phyloP scores from a whole-genome alignment of 2,113 vertebrate genomes.

The Myrmecobius fasciatus region DNA sequence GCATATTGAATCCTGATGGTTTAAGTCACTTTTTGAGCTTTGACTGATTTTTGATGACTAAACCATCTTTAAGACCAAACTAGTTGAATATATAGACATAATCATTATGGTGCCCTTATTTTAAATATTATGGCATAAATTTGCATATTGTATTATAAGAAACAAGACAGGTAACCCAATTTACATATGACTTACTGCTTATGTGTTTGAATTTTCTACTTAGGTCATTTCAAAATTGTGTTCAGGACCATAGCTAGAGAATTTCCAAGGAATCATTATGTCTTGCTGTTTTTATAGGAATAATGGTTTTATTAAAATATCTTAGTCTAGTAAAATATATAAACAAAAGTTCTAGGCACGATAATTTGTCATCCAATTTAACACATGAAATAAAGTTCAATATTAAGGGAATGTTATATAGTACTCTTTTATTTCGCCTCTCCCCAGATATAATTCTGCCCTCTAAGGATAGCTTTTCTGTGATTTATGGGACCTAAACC shows the following conservation, averaged over 20 bases:
- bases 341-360: conserved; percentile 48
- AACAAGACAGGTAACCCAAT: conserved; percentile 56
- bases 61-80: conserved; percentile 45
- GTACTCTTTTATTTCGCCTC: neutral
- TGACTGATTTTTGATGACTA: conserved; percentile 53
- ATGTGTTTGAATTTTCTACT: conserved; percentile 55
- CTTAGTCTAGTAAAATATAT: conserved; percentile 68
- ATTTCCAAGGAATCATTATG: conserved; percentile 72
- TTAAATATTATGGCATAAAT: conserved; percentile 36
- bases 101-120: conserved; percentile 14
- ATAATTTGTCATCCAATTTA: conserved; percentile 55
- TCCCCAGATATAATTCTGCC: neutral
- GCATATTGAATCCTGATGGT: conserved; percentile 45
- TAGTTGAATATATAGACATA: conserved; percentile 39
- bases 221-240: conserved; percentile 59
- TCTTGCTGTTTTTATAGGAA: conserved; percentile 62
- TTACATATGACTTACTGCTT: conserved; percentile 53
- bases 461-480: neutral
- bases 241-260: conserved; percentile 59
- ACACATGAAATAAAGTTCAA: conserved; percentile 22
- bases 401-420: neutral
- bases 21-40: conserved; percentile 43
- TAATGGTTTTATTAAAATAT: conserved; percentile 69
- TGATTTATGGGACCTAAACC: neutral
- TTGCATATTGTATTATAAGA: conserved; percentile 61